Evolutionary conservation across 2,113 vertebrate genomes (phyloP), one percentile per base, ranked within the genome.

Genomic region (Marcusenius ussheri): DNA sequence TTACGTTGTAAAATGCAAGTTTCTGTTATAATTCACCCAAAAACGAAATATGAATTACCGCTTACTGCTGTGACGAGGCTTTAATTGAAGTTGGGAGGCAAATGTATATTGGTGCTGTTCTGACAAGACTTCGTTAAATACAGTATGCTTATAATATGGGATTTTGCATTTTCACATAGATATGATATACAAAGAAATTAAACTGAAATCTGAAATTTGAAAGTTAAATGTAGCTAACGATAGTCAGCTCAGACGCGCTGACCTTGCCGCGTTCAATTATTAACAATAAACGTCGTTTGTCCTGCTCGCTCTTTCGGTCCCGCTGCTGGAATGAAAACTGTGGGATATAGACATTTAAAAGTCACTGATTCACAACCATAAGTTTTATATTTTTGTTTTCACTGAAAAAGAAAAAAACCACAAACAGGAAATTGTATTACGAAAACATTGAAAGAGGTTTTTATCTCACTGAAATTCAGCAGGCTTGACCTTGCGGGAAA

Each of bases 201-300:
- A 31, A 77, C 1, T 77, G 70, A 77, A 77, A 39, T 13, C 31
- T 31, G 31, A 74, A 74, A 77, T 31, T 17, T 31, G 13, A 77
- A 77, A 17, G 5, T 6, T 11, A 39, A 39, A 39, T 13, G 11
- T 31, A 77, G n/a, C n/a, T 27, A 51, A 39, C 3, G 50, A 2
- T 3, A 6, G 19, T 27, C 24, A 1, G 35, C 42, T 51, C 85
- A 13, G 24, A 51, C 46, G 6, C 21, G 0, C n/a, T 9, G 88
- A 47, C 88, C 88, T 89, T 77, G 66, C 45, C 4, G 13, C 15
- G 24, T 50, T 77, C n/a, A 74, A 89, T 89, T 19, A 80, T 88
- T 88, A 87, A 87, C 85, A n/a, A 51, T 5, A 86, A 45, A 15
- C 85, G 10, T 3, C 80, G 7, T 45, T 83, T 45, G 80, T 13